Conservation (phyloP, 1,140 invertebrate species). For the Caenorhabditis latens region DNA sequence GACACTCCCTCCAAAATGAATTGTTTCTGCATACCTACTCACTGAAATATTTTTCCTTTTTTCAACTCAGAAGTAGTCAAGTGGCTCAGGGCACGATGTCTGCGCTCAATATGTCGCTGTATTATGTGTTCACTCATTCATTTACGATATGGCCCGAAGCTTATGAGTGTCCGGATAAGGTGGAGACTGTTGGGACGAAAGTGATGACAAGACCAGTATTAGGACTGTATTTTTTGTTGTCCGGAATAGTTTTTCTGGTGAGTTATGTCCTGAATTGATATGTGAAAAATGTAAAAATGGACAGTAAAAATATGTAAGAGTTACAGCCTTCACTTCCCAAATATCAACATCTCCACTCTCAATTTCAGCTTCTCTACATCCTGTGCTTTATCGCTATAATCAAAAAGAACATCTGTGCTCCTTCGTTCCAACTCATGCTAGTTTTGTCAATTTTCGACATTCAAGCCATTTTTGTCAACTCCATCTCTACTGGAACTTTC, state of each 20-base stretch:
- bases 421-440: conserved; percentile 21
- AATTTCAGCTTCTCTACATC: conserved; percentile 85
- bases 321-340: no score
- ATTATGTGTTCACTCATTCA: conserved; percentile 8
- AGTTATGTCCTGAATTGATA: not conserved
- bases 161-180: not conserved
- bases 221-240: not conserved
- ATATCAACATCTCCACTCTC: no score
- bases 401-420: not conserved
- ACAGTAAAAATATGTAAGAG: no score
- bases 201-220: not conserved
- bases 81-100: no score
- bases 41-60: no score
- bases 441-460: conserved; percentile 53
- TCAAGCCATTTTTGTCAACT: not conserved
- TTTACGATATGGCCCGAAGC: not conserved
- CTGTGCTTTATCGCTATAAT: conserved; percentile 31
- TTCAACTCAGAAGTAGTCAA: no score
- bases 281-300: no score
- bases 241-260: not conserved
- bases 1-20: no score
- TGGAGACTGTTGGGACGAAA: no score
- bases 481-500: conserved; percentile 10
- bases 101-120: not conserved
- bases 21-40: no score